phyloP scores from a whole-genome alignment of 2,113 vertebrate species.

The Saguinus midas region DNA sequence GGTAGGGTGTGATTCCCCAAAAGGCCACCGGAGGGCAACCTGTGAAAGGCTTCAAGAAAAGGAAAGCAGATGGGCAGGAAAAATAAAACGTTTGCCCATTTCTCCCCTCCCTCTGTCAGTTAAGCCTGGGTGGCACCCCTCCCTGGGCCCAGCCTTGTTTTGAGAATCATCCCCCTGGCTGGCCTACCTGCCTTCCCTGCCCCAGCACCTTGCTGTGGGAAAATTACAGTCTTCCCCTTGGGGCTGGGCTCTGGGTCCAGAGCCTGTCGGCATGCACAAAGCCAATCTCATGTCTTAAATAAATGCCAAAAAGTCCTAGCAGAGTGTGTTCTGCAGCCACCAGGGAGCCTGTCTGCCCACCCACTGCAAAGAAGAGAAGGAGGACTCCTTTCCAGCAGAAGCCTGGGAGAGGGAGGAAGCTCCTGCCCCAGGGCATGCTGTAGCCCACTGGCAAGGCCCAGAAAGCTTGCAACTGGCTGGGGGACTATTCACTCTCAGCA shows the following conservation, averaged over 20 bases:
- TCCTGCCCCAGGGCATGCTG: fast-evolving
- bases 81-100: not conserved
- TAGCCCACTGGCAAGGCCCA: not conserved
- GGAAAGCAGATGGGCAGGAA: not conserved
- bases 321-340: not conserved
- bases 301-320: not conserved
- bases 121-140: not conserved
- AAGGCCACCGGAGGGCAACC: slow-evolving; percentile 31
- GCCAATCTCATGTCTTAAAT: not conserved
- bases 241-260: not conserved
- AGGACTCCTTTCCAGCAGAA: not conserved
- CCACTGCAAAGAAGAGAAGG: not conserved
- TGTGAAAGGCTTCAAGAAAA: not conserved
- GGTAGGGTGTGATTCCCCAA: not conserved
- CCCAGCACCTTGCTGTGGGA: slow-evolving; percentile 12
- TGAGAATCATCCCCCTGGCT: not conserved
- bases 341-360: not conserved
- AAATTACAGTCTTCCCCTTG: not conserved
- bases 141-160: not conserved
- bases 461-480: not conserved
- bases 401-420: not conserved
- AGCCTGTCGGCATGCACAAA: not conserved
- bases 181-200: not conserved
- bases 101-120: not conserved
- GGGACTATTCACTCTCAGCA: not conserved